These are phyloP conservation scores for Orthonyx spaldingii DNA, from an alignment of 2,113 vertebrate genomes.

Conservation along the genomic window DNA sequence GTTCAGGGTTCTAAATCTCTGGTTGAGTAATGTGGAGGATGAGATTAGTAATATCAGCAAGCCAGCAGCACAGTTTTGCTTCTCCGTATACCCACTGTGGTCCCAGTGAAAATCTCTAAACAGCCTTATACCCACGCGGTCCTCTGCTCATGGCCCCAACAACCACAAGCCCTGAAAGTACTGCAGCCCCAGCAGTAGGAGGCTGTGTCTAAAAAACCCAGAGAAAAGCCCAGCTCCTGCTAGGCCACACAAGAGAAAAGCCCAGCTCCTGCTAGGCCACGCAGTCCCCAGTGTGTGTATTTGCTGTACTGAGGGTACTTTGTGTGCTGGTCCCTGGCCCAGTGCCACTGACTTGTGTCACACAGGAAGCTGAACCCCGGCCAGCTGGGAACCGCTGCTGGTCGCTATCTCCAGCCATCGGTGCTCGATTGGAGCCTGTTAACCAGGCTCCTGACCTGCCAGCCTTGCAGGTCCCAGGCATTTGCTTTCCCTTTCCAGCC, in stretches of 20 bases:
- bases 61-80: background rate
- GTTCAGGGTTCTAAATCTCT: background rate
- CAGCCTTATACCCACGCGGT: background rate
- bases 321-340: conserved; percentile 12
- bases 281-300: background rate
- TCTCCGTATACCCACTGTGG: accelerated
- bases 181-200: background rate
- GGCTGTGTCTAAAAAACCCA: background rate
- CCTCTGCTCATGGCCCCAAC: background rate
- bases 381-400: background rate
- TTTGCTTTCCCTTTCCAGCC: background rate
- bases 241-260: background rate
- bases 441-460: background rate
- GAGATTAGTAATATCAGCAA: background rate
- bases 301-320: conserved; percentile 37
- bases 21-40: background rate
- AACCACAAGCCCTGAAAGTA: background rate
- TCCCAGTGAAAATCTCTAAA: background rate
- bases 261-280: background rate
- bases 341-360: background rate
- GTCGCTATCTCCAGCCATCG: background rate
- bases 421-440: background rate
- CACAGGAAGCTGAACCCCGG: conserved; percentile 18
- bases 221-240: background rate
- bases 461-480: background rate